Conservation (phyloP, 2,888 invertebrate genomes). For the Cosmorhoe ocellata region DNA sequence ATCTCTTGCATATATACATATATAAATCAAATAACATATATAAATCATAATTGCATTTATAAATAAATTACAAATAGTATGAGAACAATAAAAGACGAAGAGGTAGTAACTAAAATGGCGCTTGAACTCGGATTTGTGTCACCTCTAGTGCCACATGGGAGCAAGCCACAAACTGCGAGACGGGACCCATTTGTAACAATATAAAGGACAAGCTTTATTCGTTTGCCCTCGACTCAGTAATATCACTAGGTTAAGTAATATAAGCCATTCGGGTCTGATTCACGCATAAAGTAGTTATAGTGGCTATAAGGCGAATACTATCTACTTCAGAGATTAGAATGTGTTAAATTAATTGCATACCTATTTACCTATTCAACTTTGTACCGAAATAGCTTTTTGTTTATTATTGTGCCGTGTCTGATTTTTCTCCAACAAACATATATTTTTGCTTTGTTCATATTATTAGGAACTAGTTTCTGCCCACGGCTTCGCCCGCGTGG, state of each 20-base stretch:
- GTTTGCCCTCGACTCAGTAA: constrained; percentile 26
- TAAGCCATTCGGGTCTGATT: constrained; percentile 25
- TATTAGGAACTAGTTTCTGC: too few species aligned
- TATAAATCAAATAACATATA: too few species aligned
- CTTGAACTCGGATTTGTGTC: constrained; percentile 1
- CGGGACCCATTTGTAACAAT: constrained; percentile 33
- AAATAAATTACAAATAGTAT: too few species aligned
- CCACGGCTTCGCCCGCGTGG: too few species aligned
- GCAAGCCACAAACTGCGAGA: constrained; percentile 25
- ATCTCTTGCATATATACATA: too few species aligned
- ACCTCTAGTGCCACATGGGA: constrained; percentile 2
- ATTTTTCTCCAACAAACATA: too few species aligned
- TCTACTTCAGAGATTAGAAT: constrained; percentile 11
- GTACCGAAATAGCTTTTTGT: background rate
- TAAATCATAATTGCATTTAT: too few species aligned
- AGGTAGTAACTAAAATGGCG: background rate
- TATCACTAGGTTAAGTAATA: constrained; percentile 24
- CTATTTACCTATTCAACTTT: background rate
- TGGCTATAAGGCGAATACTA: constrained; percentile 1
- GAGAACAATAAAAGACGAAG: too few species aligned
- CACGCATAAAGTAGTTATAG: constrained; percentile 19
- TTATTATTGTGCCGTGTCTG: too few species aligned
- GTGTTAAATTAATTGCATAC: constrained; percentile 20
- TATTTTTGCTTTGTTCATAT: too few species aligned
- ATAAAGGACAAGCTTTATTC: constrained; percentile 35